Evolutionary conservation across 2,113 vertebrate genomes (phyloP).

Genomic region (Oplegnathus fasciatus): DNA sequence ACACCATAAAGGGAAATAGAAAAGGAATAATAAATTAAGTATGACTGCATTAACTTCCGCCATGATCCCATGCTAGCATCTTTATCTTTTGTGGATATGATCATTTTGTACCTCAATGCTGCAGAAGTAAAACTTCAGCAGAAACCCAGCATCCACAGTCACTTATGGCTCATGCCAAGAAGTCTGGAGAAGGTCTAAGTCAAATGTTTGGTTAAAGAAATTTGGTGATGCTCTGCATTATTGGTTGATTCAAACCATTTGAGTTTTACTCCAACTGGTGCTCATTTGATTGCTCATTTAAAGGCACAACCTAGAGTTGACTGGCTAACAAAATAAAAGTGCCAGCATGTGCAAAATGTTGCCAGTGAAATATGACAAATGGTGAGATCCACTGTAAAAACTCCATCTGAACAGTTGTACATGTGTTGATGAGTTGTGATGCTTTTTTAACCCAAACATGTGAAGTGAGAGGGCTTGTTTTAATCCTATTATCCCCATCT

Average conservation of each 20-base stretch:
- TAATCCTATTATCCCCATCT: too few relatives aligned
- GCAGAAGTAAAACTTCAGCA: too few relatives aligned
- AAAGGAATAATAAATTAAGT: not conserved
- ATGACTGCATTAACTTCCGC: not conserved
- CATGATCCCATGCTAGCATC: too few relatives aligned
- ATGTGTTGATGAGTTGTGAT: not conserved
- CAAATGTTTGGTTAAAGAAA: not conserved
- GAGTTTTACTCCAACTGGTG: not conserved
- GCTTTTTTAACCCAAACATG: not conserved
- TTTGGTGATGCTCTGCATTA: not conserved
- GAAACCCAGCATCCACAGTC: not conserved
- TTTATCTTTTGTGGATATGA: too few relatives aligned
- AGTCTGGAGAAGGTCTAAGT: not conserved
- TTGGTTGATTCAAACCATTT: not conserved
- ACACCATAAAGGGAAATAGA: not conserved
- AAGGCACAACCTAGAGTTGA: not conserved
- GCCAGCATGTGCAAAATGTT: too few relatives aligned
- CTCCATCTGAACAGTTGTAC: too few relatives aligned
- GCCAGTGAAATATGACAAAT: not conserved
- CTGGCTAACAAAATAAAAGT: not conserved
- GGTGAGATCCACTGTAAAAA: not conserved
- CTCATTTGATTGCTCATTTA: not conserved
- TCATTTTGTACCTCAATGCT: too few relatives aligned
- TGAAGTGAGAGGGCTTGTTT: not conserved
- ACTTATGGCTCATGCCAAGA: not conserved